A percentile compares a stretch with the other conserved stretches of the same genome.
These are phyloP conservation scores for Mesoclemmys tuberculata DNA, from an alignment of 2,113 vertebrate genomes.

Conservation along the genomic window DNA sequence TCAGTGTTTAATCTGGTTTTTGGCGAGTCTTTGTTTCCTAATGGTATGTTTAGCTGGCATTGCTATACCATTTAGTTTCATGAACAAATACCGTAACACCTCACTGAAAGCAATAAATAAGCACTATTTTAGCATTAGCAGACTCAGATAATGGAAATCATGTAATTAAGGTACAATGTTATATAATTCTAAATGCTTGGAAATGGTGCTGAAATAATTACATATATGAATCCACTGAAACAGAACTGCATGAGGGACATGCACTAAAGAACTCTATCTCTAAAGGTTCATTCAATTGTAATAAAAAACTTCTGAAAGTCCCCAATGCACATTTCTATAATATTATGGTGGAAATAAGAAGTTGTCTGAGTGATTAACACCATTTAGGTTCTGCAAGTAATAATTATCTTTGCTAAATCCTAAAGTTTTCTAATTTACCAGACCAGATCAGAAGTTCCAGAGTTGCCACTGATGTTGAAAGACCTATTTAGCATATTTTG, in stretches of 20 bases:
- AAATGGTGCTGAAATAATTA: not conserved
- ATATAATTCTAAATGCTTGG: not conserved
- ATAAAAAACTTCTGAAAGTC: not conserved
- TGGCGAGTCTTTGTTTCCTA: not conserved
- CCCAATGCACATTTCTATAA: not conserved
- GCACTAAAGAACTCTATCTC: no score
- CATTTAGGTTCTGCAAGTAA: not conserved
- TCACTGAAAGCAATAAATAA: constrained; percentile 16
- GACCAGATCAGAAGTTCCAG: not conserved
- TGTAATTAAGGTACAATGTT: not conserved
- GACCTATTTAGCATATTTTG: not conserved
- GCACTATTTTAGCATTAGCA: not conserved
- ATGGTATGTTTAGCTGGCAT: not conserved
- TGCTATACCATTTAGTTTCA: not conserved
- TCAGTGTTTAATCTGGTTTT: constrained; percentile 3
- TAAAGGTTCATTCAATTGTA: not conserved
- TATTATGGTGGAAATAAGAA: not conserved
- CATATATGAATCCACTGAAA: not conserved
- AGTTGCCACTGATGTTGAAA: not conserved
- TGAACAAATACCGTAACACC: not conserved
- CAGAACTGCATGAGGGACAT: constrained; percentile 5
- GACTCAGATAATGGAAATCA: constrained; percentile 19
- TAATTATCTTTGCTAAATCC: constrained; percentile 14
- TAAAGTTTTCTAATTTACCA: constrained; percentile 24
- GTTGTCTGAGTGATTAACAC: constrained; percentile 10